These are phyloP conservation scores for Cataglyphis albicans DNA, from an alignment of 2,888 invertebrate species.

Conservation along the genomic window DNA sequence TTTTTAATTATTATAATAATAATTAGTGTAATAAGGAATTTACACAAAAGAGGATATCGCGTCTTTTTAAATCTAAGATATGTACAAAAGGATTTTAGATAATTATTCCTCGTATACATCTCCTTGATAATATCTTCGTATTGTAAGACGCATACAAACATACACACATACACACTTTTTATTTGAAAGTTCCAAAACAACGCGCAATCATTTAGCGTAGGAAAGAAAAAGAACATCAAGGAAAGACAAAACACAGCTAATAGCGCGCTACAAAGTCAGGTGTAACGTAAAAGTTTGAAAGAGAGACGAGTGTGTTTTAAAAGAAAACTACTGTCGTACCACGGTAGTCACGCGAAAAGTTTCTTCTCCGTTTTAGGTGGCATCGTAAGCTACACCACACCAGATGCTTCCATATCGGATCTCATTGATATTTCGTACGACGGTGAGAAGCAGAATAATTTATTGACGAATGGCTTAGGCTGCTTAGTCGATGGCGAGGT, in stretches of 20 bases:
- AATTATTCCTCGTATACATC: neutral
- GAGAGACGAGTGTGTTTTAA: slow-evolving; percentile 57
- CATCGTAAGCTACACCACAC: slow-evolving; percentile 87
- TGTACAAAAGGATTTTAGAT: neutral
- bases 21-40: slow-evolving; percentile 12
- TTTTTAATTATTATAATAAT: neutral
- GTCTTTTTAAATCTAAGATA: neutral
- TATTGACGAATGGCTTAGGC: slow-evolving; percentile 89
- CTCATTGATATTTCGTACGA: slow-evolving; percentile 90
- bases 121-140: neutral
- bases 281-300: slow-evolving; percentile 25
- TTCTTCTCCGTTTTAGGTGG: slow-evolving; percentile 85
- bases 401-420: slow-evolving; percentile 87
- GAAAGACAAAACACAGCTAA: slow-evolving; percentile 35
- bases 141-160: neutral
- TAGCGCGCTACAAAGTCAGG: slow-evolving; percentile 7
- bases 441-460: slow-evolving; percentile 86
- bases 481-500: slow-evolving; percentile 90
- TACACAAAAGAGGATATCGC: neutral
- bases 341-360: slow-evolving; percentile 58
- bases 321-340: slow-evolving; percentile 54
- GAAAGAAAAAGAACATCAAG: neutral
- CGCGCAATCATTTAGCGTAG: neutral
- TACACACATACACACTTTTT: neutral
- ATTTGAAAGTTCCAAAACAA: neutral